Evolutionary conservation across 2,113 vertebrate species (phyloP).

Genomic region (Cebus imitator): DNA sequence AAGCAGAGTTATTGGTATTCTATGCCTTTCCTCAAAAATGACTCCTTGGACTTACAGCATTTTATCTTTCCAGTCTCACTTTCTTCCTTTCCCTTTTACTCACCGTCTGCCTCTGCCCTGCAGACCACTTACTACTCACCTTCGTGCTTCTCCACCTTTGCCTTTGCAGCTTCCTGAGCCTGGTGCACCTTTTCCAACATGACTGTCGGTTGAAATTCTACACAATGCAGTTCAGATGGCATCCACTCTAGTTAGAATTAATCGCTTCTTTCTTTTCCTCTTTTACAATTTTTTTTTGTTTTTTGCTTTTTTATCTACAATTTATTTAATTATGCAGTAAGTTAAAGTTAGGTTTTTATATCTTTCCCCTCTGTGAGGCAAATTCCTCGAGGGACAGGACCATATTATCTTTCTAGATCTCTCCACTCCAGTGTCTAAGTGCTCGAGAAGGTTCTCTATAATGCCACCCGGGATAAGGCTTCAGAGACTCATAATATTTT

Average conservation of each 20-base stretch:
- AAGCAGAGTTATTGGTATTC: background rate
- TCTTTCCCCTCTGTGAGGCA: background rate
- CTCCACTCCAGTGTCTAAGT: background rate
- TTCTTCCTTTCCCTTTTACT: background rate
- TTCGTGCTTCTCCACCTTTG: background rate
- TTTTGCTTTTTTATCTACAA: background rate
- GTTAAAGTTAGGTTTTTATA: background rate
- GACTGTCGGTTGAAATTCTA: background rate
- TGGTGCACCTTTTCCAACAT: background rate
- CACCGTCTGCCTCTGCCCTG: fast-evolving
- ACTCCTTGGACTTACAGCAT: background rate
- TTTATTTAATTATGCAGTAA: background rate
- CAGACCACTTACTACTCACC: fast-evolving
- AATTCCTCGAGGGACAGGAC: background rate
- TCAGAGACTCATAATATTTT: background rate
- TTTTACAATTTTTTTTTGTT: background rate
- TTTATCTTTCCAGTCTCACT: background rate
- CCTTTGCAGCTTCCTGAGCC: background rate
- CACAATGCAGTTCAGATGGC: background rate
- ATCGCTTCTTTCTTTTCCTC: background rate
- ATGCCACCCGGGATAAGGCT: background rate
- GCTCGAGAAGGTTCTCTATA: background rate
- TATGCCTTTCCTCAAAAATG: background rate
- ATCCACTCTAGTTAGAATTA: background rate
- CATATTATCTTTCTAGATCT: background rate